phyloP scores from a whole-genome alignment of 92 coral and sea anemone species.

The Epizoanthus stellaris region DNA sequence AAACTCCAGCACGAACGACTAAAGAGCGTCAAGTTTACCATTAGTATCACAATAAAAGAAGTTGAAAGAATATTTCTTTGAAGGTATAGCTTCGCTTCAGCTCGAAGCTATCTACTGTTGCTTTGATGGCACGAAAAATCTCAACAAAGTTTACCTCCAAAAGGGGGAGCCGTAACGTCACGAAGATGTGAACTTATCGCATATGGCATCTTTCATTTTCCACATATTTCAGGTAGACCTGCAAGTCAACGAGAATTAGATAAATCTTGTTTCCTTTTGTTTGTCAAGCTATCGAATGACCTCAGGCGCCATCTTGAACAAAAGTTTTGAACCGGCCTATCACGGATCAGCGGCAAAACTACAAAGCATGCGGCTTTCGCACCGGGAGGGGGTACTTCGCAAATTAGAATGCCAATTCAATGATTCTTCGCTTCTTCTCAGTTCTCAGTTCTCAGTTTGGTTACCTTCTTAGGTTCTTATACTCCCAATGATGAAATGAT shows the following conservation, averaged over 20 bases:
- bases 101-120: not conserved
- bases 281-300: conserved; percentile 87
- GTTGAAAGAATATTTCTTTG: conserved; percentile 18
- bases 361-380: conserved; percentile 69
- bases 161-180: conserved; percentile 50
- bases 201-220: conserved; percentile 91
- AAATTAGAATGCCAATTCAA: no score
- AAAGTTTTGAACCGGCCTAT: conserved; percentile 77
- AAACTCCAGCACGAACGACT: conserved; percentile 33
- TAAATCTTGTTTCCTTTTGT: conserved; percentile 81
- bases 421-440: no score
- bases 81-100: conserved; percentile 3
- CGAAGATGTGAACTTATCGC: conserved; percentile 73
- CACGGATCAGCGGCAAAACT: conserved; percentile 73
- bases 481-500: no score
- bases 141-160: conserved; percentile 40
- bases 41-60: conserved; percentile 32
- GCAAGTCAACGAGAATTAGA: conserved; percentile 90
- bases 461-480: no score
- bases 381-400: conserved; percentile 49
- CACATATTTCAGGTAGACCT: conserved; percentile 85
- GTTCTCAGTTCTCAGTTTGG: no score
- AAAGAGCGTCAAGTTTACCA: conserved; percentile 25
- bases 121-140: not conserved
- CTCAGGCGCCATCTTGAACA: conserved; percentile 94